phyloP scores from a whole-genome alignment of 2,888 invertebrate species.

The Vesta saturnalis region DNA sequence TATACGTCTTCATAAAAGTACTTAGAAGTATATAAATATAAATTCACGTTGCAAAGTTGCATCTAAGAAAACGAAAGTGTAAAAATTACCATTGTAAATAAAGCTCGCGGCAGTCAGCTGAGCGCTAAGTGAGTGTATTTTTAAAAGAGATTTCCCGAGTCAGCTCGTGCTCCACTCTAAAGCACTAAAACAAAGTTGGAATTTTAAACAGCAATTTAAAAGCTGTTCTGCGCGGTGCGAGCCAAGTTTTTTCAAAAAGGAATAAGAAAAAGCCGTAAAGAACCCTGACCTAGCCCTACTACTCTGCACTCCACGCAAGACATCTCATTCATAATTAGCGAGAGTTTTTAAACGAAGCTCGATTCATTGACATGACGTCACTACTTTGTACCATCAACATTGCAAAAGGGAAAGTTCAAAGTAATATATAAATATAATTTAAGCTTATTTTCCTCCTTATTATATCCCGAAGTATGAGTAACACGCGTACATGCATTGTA shows the following conservation, averaged over 20 bases:
- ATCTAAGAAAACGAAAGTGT: slow-evolving; percentile 52
- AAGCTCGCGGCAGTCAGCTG: slow-evolving; percentile 52
- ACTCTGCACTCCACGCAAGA: slow-evolving; percentile 55
- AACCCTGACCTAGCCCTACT: slow-evolving; percentile 64
- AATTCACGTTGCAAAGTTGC: slow-evolving; percentile 33
- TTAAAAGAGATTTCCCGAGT: slow-evolving; percentile 55
- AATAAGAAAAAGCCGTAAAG: slow-evolving; percentile 60
- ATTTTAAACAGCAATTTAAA: slow-evolving; percentile 63
- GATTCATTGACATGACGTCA: slow-evolving; percentile 53
- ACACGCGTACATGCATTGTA: slow-evolving; percentile 19
- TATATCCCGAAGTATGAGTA: slow-evolving; percentile 12
- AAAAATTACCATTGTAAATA: slow-evolving; percentile 58
- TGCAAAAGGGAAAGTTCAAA: slow-evolving; percentile 24
- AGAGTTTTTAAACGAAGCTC: slow-evolving; percentile 59
- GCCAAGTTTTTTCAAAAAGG: slow-evolving; percentile 42
- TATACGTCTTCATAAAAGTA: not conserved
- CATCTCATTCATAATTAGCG: slow-evolving; percentile 64
- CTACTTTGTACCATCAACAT: slow-evolving; percentile 35
- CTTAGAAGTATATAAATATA: slow-evolving; percentile 13
- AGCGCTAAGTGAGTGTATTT: slow-evolving; percentile 55
- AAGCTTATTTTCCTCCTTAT: not conserved
- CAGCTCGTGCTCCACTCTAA: slow-evolving; percentile 51
- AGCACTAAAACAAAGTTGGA: slow-evolving; percentile 62
- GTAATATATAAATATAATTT: slow-evolving; percentile 12
- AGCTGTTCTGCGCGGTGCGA: slow-evolving; percentile 56